These are phyloP conservation scores for Dicerorhinus sumatrensis DNA, from an alignment of 2,113 vertebrate species.

Conservation along the genomic window DNA sequence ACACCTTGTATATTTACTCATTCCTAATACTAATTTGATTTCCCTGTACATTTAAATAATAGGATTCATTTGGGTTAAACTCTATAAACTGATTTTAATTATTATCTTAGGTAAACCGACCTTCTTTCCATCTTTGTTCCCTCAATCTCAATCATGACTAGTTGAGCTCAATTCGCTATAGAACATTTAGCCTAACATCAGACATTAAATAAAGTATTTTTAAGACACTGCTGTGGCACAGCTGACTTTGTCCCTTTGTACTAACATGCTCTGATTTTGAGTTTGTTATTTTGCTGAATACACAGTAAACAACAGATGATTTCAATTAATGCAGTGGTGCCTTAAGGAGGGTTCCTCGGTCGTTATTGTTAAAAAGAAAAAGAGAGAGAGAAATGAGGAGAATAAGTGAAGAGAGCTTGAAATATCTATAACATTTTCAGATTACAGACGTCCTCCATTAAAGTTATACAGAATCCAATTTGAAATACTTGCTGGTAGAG, in stretches of 20 bases:
- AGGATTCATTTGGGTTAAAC: not conserved
- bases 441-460: not conserved
- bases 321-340: not conserved
- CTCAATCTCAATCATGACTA: not conserved
- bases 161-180: not conserved
- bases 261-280: not conserved
- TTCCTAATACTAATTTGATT: not conserved
- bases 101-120: not conserved
- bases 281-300: not conserved
- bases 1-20: not conserved
- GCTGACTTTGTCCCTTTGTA: not conserved
- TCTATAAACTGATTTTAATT: not conserved
- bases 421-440: not conserved
- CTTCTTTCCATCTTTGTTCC: not conserved
- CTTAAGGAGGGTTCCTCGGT: not conserved
- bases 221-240: not conserved
- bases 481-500: not conserved
- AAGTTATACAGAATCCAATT: not conserved
- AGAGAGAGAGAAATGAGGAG: not conserved
- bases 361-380: not conserved
- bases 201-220: not conserved
- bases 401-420: not conserved
- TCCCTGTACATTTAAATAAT: not conserved
- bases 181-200: not conserved
- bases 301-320: not conserved